These are phyloP conservation scores for Morus bassanus DNA, from an alignment of 2,797 vertebrate species.

Conservation along the genomic window DNA sequence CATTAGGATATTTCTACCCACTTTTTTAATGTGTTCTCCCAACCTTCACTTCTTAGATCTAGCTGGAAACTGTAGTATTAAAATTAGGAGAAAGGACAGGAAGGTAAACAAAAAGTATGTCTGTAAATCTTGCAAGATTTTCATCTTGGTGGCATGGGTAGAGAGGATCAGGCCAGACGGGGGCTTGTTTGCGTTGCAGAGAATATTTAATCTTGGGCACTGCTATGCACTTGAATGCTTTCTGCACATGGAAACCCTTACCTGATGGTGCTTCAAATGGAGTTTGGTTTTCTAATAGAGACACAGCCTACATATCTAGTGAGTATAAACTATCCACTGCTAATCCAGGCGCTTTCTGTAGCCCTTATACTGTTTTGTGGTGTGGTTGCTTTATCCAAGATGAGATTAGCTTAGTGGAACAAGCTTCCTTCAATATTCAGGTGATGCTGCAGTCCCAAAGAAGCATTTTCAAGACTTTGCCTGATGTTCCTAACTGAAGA, in stretches of 20 bases:
- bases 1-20: not conserved
- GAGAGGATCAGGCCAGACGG: not conserved
- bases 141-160: not conserved
- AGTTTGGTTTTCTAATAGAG: not conserved
- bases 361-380: not conserved
- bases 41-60: not conserved
- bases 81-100: not conserved
- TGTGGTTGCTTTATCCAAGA: not conserved
- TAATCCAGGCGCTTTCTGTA: not conserved
- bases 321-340: not conserved
- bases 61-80: not conserved
- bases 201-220: not conserved
- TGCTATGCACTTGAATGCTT: not conserved
- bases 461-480: not conserved
- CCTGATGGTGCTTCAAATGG: not conserved
- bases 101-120: not conserved
- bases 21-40: not conserved
- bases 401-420: not conserved
- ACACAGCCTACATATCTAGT: not conserved
- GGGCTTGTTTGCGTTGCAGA: not conserved
- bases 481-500: not conserved
- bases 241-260: not conserved
- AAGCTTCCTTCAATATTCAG: not conserved
- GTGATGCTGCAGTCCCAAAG: not conserved
- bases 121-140: not conserved